Evolutionary conservation across 2,113 vertebrate species (phyloP), one percentile per base, ranked within the genome.

Genomic region (Oreochromis aureus): DNA sequence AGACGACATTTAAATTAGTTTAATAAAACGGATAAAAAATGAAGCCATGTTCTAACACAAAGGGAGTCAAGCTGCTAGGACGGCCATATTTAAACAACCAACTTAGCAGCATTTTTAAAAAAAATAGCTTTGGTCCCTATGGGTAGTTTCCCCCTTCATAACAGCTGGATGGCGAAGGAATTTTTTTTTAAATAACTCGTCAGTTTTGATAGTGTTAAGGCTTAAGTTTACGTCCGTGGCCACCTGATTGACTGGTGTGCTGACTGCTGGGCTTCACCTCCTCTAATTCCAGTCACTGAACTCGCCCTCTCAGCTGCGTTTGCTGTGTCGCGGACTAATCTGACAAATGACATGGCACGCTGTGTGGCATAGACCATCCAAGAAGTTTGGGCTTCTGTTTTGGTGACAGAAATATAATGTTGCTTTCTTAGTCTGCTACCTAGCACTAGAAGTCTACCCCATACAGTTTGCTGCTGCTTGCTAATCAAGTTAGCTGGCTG

Each of bases 11-110:
- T 44, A 27, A 24, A 44, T 71, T 44, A 24, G 5, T 71, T 24
- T 44, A 41, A 41, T 66, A 22, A 39, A 39, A 66, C 2, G 3
- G 19, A 8, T 69, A 5, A 41, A 69, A 69, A 69, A 19, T 53
- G 18, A 53, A n/a, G 51, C 51, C 51, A 53, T 19, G 51, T 53
- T n/a, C 51, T 7, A 53, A 22, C 36, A 69, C 11, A 41, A 73
- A 46, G 22, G 22, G 3, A 46, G 41, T 1, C 0, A 2, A 16
- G 9, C 24, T 46, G 18, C 3, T 30, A 0, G 8, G 24, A 48
- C 1, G 22, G 8, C n/a, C n/a, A n/a, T n/a, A n/a, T n/a, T n/a
- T n/a, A n/a, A n/a, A n/a, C n/a, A n/a, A n/a, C n/a, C n/a, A n/a
- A n/a, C n/a, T n/a, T n/a, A n/a, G n/a, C n/a, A n/a, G n/a, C n/a